Percentiles rank a stretch among this genome's conserved stretches.
Conservation (phyloP, 2,113 vertebrate genomes). For the Ginglymostoma cirratum region DNA sequence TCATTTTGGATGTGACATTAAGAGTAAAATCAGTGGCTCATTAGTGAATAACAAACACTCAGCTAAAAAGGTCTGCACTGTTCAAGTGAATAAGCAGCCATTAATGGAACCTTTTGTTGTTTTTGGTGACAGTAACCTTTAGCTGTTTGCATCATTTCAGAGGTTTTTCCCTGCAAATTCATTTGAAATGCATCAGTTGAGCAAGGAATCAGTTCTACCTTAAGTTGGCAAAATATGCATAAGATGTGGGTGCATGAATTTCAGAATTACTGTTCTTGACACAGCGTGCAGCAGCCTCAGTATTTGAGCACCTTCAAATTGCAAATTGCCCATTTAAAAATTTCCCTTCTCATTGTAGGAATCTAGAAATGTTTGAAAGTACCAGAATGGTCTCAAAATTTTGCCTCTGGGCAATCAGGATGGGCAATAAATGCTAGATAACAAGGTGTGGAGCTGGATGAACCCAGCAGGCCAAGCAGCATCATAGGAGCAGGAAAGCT, state of each 20-base stretch:
- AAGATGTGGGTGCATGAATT: neutral
- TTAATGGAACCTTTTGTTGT: conserved; percentile 21
- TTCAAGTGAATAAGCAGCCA: neutral
- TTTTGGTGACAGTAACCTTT: neutral
- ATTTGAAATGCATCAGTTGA: neutral
- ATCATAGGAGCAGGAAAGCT: too few relatives aligned
- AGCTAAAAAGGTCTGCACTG: neutral
- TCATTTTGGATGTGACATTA: neutral
- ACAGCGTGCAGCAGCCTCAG: neutral
- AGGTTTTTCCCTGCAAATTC: conserved; percentile 2
- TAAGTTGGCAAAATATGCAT: neutral
- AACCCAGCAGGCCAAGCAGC: too few relatives aligned
- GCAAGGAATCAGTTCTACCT: neutral
- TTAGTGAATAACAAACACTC: neutral
- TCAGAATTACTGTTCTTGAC: neutral
- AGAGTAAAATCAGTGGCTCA: neutral
- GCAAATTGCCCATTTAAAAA: neutral
- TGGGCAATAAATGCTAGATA: too few relatives aligned
- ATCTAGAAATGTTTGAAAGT: neutral
- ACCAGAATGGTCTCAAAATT: neutral
- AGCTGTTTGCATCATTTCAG: neutral
- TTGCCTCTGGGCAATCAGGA: too few relatives aligned
- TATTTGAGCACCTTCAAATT: neutral
- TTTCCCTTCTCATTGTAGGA: neutral
- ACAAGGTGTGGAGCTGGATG: too few relatives aligned